Conservation (phyloP, 2,113 vertebrate genomes). For the Pristiophorus japonicus region DNA sequence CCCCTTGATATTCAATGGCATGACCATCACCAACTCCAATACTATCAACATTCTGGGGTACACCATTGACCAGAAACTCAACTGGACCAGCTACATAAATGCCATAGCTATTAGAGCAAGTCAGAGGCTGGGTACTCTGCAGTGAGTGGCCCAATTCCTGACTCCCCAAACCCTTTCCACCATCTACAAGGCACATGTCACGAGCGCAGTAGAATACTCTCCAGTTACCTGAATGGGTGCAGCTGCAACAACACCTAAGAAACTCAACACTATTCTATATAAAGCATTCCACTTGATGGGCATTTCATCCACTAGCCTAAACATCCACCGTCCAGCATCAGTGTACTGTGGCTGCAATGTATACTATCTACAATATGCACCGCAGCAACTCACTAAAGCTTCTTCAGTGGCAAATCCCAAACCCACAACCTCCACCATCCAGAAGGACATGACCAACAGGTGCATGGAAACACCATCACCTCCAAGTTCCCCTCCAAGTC, state of each 20-base stretch:
- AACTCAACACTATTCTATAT: background rate
- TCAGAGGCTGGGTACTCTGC: background rate
- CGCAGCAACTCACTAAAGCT: background rate
- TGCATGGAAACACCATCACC: background rate
- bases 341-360: background rate
- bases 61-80: too few relatives aligned
- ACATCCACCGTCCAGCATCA: background rate
- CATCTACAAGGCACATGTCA: background rate
- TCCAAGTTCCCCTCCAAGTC: background rate
- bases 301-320: background rate
- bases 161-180: background rate
- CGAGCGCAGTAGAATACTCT: background rate
- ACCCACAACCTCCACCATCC: background rate
- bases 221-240: background rate
- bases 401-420: background rate
- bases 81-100: too few relatives aligned
- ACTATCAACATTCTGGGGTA: background rate
- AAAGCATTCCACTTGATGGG: background rate
- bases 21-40: background rate
- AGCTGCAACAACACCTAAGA: background rate
- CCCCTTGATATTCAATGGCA: background rate
- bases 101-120: too few relatives aligned
- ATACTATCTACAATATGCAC: background rate
- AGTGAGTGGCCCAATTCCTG: background rate
- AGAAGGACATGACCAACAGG: background rate